Evolutionary conservation across 2,113 vertebrate genomes (phyloP).

Genomic region (Acanthisitta chloris): DNA sequence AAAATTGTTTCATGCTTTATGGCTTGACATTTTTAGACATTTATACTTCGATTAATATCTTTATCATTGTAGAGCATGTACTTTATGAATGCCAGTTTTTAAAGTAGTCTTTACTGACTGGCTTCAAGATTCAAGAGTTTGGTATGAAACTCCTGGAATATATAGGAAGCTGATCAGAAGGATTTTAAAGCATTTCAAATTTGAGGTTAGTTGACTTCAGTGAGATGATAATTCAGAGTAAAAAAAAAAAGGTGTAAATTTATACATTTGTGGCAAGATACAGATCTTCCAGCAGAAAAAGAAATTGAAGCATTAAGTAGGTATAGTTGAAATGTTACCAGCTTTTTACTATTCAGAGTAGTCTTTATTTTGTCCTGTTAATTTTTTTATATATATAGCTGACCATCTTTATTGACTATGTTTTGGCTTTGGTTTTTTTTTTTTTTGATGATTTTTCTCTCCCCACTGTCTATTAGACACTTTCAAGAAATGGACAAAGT

Average conservation of each 20-base stretch:
- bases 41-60: not conserved
- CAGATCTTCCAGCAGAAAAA: not conserved
- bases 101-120: not conserved
- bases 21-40: not conserved
- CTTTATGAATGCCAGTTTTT: not conserved
- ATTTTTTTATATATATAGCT: not conserved
- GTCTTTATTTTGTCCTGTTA: not conserved
- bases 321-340: not conserved
- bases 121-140: no score
- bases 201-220: not conserved
- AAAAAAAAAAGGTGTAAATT: not conserved
- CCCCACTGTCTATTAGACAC: constrained; percentile 39
- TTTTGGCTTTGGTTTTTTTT: not conserved
- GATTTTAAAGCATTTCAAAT: not conserved
- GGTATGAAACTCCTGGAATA: not conserved
- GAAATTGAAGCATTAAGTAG: not conserved
- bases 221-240: not conserved
- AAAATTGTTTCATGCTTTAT: not conserved
- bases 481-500: constrained; percentile 65
- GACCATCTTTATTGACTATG: not conserved
- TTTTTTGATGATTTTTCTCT: constrained; percentile 19
- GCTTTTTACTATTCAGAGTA: not conserved
- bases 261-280: not conserved
- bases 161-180: not conserved
- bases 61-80: not conserved